Percentiles rank a stretch among this genome's conserved stretches.
phyloP scores from a whole-genome alignment of 2,888 invertebrate species.

The Drosophila bunnanda region DNA sequence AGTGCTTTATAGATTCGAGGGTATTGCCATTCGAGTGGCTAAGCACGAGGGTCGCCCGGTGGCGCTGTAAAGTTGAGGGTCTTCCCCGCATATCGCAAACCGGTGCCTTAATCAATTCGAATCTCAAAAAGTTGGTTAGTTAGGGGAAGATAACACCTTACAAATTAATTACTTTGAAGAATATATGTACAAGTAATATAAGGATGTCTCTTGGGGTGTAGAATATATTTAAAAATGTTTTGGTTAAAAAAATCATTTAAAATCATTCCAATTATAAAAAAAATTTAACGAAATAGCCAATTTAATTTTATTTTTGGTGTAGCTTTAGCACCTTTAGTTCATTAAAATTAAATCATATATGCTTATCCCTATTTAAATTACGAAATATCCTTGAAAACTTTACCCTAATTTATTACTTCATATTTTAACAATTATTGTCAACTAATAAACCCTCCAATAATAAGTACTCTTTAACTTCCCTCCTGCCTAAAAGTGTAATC shows the following conservation, averaged over 20 bases:
- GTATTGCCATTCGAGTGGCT: conserved; percentile 51
- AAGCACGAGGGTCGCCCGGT: conserved; percentile 14
- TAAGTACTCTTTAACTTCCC: too few species aligned
- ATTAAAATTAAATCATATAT: too few species aligned
- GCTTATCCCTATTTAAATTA: neutral
- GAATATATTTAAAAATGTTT: neutral
- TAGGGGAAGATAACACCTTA: neutral
- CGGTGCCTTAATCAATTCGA: conserved; percentile 25
- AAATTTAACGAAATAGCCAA: too few species aligned
- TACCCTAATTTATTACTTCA: neutral
- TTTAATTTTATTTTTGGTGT: too few species aligned
- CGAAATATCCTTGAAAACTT: neutral
- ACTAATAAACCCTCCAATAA: neutral
- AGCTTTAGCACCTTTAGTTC: too few species aligned
- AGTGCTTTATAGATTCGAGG: conserved; percentile 41
- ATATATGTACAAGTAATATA: neutral
- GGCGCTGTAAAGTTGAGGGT: conserved; percentile 13
- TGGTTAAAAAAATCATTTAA: neutral
- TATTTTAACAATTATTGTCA: neutral
- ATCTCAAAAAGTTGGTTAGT: conserved; percentile 5
- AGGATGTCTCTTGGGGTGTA: neutral
- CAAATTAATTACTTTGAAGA: neutral
- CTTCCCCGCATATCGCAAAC: conserved; percentile 1
- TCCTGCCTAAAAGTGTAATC: neutral
- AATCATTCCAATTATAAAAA: too few species aligned